Evolutionary conservation across 2,888 invertebrate genomes (phyloP).

Genomic region (Beris morrisii): DNA sequence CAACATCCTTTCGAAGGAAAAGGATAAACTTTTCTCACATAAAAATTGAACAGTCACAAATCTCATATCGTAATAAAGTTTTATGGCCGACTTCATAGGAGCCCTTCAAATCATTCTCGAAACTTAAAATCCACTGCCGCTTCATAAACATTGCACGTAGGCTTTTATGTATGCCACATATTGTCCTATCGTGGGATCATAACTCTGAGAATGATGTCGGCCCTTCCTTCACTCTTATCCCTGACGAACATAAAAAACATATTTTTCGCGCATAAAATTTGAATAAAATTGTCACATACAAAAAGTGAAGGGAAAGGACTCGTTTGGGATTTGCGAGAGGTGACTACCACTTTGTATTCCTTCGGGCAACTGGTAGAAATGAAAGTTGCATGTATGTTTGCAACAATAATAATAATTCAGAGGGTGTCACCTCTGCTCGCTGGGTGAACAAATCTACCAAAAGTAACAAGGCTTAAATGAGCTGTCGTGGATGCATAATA

Average conservation of each 20-base stretch:
- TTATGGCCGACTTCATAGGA: constrained; percentile 20
- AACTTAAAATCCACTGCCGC: constrained; percentile 4
- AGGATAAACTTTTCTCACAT: neutral
- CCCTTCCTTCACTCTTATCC: neutral
- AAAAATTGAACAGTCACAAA: constrained; percentile 23
- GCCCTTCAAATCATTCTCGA: constrained; percentile 12
- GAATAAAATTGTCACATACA: constrained; percentile 30
- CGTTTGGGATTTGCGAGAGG: neutral
- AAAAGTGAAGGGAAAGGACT: neutral
- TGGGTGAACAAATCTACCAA: too few species aligned
- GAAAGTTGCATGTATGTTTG: too few species aligned
- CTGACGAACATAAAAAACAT: constrained; percentile 21
- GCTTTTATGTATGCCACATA: constrained; percentile 26
- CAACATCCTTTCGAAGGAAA: neutral
- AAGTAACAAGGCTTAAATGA: too few species aligned
- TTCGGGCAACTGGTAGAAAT: neutral
- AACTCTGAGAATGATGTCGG: constrained; percentile 9
- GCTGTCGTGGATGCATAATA: too few species aligned
- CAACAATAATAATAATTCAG: too few species aligned
- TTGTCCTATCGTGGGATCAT: constrained; percentile 19
- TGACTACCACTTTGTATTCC: constrained; percentile 19
- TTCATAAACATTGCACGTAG: constrained; percentile 32
- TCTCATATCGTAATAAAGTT: constrained; percentile 30
- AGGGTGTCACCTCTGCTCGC: too few species aligned
- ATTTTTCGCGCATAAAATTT: constrained; percentile 31